Base-by-base conservation (phyloP, 2,888 invertebrate genomes). In the Caenorhabditis japonica region DNA sequence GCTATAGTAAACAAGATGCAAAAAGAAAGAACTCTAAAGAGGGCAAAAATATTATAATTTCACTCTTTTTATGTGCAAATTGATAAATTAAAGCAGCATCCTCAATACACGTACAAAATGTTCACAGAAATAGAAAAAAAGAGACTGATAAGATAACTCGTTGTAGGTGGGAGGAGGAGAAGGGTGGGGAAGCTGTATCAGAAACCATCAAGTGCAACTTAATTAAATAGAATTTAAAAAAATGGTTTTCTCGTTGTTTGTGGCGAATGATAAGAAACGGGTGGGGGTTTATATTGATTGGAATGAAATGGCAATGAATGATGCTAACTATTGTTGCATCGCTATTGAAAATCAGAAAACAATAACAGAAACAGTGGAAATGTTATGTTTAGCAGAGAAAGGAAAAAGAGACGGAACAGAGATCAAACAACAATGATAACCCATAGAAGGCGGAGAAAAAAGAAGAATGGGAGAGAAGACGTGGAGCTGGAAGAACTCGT, bases 111-210 rank as follows among this genome's bases (percentile, higher is more conserved):
- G 51, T 56, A 56, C 19, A 56, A 13, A 19, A 51, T 41, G 15
- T 27, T 56, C 49, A 43, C 47, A 56, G 66, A 51, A 66, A 56
- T 53, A 19, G 64, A 53, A 21, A 17, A n/a, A 15, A 39, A 19
- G 34, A 8, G 34, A 30, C 15, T 56, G 64, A 64, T 64, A 55
- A 64, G 64, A 39, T 13, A 56, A 64, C 47, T 55, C 55, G 64
- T 55, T 49, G 25, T n/a, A n/a, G n/a, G 30, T 30, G 30, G 30
- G 41, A 12, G 10, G 23, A 15, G 27, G 46, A 49, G 46, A 41
- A 52, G 52, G 61, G 52, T 52, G 36, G 52, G 44, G 27, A 15
- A 52, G 52, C n/a, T 52, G 52, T 52, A 34, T 25, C 34, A 38
- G 36, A 53, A 62, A 55, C 43, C n/a, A n/a, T n/a, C n/a, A n/a